Evolutionary conservation across 2,797 vertebrate genomes (phyloP), one percentile per base, ranked within the genome.

Genomic region (Margarornis squamiger): DNA sequence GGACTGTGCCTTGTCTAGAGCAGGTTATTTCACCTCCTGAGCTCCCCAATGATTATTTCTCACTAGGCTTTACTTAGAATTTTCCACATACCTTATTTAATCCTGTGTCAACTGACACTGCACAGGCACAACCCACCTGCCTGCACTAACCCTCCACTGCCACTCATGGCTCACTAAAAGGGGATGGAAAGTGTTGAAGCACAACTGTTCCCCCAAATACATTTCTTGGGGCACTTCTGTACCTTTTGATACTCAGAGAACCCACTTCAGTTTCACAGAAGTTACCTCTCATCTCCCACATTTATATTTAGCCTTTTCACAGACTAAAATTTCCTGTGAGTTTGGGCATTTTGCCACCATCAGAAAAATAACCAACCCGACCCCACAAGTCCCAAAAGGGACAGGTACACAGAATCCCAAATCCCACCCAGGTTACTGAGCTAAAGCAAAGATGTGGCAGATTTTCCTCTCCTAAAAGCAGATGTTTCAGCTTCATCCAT

Each of bases 71-170:
- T 41, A 66, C 78, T 86, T 57, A 51, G 72, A 15, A 51, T 72
- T 62, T 88, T 54, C 58, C 88, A 49, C 70, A 5, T 43, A 45
- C 55, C 85, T 92, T 51, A 46, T 89, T 84, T 82, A 88, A 62
- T 91, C 52, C 30, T 7, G 46, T 22, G 76, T 58, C 1, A 0
- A 29, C 22, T 77, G 94, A 93, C 19, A 22, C 14, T 38, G 46
- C 68, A 7, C 97, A 97, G 97, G 76, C 86, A 13, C 12, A 59
- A 34, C 74, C 61, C 13, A 92, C 95, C 97, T 95, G 95, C 88
- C 90, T 26, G 34, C 38, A 19, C 15, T 12, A 43, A 32, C 76
- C 54, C 48, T n/a, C 41, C 1, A 2, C 94, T 54, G 24, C 9
- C 94, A 10, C 9, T 48, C 75, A 15, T 5, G 49, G 52, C 91